Evolutionary conservation across 2,113 vertebrate species (phyloP), one percentile per base, ranked within the genome.

Genomic region (Chascanopsetta lugubris): DNA sequence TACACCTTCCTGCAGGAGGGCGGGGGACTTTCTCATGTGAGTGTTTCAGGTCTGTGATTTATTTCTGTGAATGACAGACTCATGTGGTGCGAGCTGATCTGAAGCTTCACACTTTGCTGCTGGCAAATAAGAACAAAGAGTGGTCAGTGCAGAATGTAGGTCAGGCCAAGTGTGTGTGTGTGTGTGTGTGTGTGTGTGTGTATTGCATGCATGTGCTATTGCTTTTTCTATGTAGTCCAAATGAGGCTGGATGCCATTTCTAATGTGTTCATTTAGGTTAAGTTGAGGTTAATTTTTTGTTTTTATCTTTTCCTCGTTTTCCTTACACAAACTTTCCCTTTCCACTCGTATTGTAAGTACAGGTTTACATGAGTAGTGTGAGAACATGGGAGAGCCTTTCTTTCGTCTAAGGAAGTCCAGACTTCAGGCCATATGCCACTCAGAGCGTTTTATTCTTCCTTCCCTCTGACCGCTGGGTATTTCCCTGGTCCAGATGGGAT

Each of bases 61-160:
- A 7, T 27, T 56, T 70, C 56, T 63, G 36, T 65, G 66, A 69
- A 57, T 56, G 63, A 66, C 38, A 17, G 40, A 18, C 51, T 15
- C 20, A 38, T 51, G 72, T 43, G 53, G 22, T 15, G 34, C 25
- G 53, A 40, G 25, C 7, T 40, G 64, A 26, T 45, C 24, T 48
- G 30, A 49, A 72, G 59, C 38, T 61, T 70, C 69, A 18, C 47
- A 62, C 53, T 72, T 58, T 46, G 59, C 62, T 59, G 40, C 48
- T 11, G 62, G 55, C 43, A 32, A 18, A 4, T 10, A 45, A 24
- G 50, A 72, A 77, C 73, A 77, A 50, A 69, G 61, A 68, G 34
- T 40, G 29, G 47, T 45, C 11, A 30, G 42, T 48, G 24, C 20
- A 9, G 47, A 46, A 72, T 69, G 36, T 75, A 65, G 82, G 77